Evolutionary conservation across 2,113 vertebrate species (phyloP).

Genomic region (Gopherus flavomarginatus): DNA sequence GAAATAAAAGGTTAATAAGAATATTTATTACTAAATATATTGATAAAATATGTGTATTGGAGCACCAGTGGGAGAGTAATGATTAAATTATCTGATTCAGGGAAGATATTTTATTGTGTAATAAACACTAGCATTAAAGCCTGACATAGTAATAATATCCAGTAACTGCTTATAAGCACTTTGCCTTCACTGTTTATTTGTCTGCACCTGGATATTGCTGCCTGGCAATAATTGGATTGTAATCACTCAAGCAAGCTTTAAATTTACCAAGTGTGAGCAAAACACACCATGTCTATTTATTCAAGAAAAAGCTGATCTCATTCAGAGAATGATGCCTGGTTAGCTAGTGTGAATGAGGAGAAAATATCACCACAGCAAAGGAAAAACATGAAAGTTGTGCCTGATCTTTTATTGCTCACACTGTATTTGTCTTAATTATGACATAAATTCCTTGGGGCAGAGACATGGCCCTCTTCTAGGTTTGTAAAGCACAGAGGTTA

Average conservation of each 20-base stretch:
- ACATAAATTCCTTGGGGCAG: background rate
- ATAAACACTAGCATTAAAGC: slow-evolving; percentile 52
- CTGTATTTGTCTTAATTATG: background rate
- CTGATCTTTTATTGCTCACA: background rate
- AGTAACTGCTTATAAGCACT: slow-evolving; percentile 54
- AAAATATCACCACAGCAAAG: background rate
- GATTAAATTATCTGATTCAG: slow-evolving; percentile 59
- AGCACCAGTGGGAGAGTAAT: slow-evolving; percentile 34
- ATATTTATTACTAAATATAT: slow-evolving; percentile 38
- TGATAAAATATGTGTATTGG: background rate
- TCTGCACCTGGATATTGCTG: slow-evolving; percentile 67
- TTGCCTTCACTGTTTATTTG: slow-evolving; percentile 61
- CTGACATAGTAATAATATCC: slow-evolving; percentile 43
- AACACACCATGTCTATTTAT: slow-evolving; percentile 55
- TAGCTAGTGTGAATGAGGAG: background rate
- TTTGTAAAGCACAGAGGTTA: background rate
- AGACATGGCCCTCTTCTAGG: background rate
- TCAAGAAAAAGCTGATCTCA: slow-evolving; percentile 30
- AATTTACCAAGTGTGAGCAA: slow-evolving; percentile 62
- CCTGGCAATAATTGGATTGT: slow-evolving; percentile 66
- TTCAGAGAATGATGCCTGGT: slow-evolving; percentile 13
- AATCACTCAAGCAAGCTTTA: slow-evolving; percentile 70
- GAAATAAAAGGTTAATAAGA: slow-evolving; percentile 26
- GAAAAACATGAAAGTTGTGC: background rate
- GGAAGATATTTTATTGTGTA: slow-evolving; percentile 32